Percentiles rank a stretch among this genome's conserved stretches.
Evolutionary conservation across 2,888 invertebrate genomes (phyloP).

Genomic region (Lasioglossum figueresi): DNA sequence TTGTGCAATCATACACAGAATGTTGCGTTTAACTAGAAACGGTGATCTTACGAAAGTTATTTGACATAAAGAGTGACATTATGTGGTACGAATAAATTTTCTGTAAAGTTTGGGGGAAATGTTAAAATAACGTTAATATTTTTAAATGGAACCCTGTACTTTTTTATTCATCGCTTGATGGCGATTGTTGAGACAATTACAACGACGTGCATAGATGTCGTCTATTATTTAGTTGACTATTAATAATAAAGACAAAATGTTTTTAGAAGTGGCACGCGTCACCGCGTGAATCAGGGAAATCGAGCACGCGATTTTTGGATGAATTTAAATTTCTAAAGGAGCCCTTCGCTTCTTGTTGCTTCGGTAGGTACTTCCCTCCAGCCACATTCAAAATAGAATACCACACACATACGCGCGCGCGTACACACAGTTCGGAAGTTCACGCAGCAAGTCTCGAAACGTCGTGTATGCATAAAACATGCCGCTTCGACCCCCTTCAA

Average conservation of each 20-base stretch:
- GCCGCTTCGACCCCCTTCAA: slow-evolving; percentile 24
- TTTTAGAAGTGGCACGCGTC: not conserved
- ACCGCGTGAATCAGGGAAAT: slow-evolving; percentile 11
- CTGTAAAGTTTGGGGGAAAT: too few species aligned
- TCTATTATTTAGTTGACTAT: not conserved
- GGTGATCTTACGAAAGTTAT: too few species aligned
- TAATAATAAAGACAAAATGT: not conserved
- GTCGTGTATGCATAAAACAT: slow-evolving; percentile 38
- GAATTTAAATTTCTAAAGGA: slow-evolving; percentile 44
- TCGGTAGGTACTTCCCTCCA: slow-evolving; percentile 15
- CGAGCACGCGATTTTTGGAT: slow-evolving; percentile 18
- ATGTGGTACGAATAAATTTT: too few species aligned
- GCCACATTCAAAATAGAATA: slow-evolving; percentile 19
- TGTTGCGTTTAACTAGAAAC: too few species aligned
- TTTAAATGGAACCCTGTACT: too few species aligned
- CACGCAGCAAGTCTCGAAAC: slow-evolving; percentile 32
- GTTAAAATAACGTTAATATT: too few species aligned
- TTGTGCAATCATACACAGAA: too few species aligned
- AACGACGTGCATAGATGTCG: not conserved
- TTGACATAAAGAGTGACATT: too few species aligned
- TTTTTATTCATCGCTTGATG: too few species aligned
- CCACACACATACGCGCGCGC: not conserved
- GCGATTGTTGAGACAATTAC: too few species aligned
- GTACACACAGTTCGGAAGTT: slow-evolving; percentile 9
- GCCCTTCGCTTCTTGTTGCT: slow-evolving; percentile 21